Conservation (phyloP, 2,113 vertebrate species). For the Nothocercus julius region DNA sequence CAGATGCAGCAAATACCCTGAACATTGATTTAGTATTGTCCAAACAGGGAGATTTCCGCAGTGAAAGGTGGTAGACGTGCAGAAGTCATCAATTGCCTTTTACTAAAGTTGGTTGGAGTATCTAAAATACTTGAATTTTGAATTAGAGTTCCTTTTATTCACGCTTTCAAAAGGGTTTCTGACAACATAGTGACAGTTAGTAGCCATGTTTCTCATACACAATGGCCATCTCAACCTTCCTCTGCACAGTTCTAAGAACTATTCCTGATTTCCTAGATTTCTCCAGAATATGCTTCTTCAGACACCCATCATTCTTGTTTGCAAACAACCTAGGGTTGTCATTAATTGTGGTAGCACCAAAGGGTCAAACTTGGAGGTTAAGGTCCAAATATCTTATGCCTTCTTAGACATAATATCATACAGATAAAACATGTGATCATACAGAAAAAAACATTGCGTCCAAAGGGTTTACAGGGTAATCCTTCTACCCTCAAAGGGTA, state of each 20-base stretch:
- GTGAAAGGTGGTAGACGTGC: not conserved
- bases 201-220: not conserved
- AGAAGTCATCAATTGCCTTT: not conserved
- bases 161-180: not conserved
- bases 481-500: not conserved
- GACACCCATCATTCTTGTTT: not conserved
- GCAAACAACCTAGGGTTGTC: not conserved
- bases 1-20: not conserved
- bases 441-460: not conserved
- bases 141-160: not conserved
- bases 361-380: not conserved
- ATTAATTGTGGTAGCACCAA: not conserved
- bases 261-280: not conserved
- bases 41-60: not conserved
- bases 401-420: not conserved
- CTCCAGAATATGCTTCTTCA: not conserved
- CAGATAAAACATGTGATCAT: no score
- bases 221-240: not conserved
- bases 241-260: not conserved
- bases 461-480: not conserved
- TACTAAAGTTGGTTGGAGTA: not conserved
- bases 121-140: not conserved
- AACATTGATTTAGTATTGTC: not conserved
- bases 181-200: not conserved
- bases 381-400: not conserved